phyloP scores from a whole-genome alignment of 2,888 invertebrate species.

The Lithophane semibrunnea region DNA sequence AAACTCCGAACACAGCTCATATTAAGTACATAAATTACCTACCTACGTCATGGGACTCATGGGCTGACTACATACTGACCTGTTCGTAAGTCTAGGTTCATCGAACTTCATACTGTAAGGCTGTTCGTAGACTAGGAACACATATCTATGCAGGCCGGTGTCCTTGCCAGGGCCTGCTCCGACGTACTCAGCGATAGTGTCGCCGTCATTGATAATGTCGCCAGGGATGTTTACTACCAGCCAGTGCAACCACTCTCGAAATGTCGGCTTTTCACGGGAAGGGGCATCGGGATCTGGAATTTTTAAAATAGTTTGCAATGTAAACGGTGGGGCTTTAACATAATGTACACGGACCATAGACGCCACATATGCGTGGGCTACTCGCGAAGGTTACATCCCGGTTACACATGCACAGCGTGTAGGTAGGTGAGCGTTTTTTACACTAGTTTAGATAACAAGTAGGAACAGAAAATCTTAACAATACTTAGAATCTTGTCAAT shows the following conservation, averaged over 20 bases:
- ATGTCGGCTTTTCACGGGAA: slow-evolving; percentile 46
- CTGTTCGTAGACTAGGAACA: slow-evolving; percentile 94
- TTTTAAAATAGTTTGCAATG: not conserved
- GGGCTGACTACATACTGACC: slow-evolving; percentile 69
- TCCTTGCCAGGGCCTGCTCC: slow-evolving; percentile 91
- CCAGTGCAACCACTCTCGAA: slow-evolving; percentile 63
- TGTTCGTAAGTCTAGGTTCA: slow-evolving; percentile 89
- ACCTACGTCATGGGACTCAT: not conserved
- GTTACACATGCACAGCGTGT: not conserved
- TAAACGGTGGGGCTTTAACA: no score
- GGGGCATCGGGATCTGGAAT: slow-evolving; percentile 54
- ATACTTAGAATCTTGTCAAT: no score
- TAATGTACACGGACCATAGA: not conserved
- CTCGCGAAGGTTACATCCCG: not conserved
- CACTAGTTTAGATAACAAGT: not conserved
- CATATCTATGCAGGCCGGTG: slow-evolving; percentile 93
- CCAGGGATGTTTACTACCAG: slow-evolving; percentile 64
- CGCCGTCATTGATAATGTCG: slow-evolving; percentile 27
- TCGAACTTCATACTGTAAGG: slow-evolving; percentile 87
- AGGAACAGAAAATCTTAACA: not conserved
- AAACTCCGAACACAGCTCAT: not conserved
- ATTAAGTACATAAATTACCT: not conserved
- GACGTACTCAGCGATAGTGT: slow-evolving; percentile 50
- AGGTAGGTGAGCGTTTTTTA: not conserved
- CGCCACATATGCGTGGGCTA: not conserved